Base-by-base conservation (phyloP, 2,797 vertebrate species). In the Echeneis naucrates region DNA sequence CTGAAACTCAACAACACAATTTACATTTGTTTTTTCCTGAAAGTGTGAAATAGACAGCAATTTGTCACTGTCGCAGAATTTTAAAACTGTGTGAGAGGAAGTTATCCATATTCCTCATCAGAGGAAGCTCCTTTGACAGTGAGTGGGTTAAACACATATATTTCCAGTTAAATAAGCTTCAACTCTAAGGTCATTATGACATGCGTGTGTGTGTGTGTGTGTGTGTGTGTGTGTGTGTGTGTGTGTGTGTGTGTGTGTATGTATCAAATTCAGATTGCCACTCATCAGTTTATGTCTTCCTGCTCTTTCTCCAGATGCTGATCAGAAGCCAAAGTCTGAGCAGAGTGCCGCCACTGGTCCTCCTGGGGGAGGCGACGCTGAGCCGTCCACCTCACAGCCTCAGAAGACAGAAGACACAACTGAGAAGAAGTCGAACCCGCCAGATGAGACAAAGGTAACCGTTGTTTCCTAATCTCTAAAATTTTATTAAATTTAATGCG, bases 351-450 rank as follows among this genome's bases (percentile, higher is more conserved):
- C 55, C 14, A 47, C 58, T 12, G 62, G 23, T 4, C 27, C 86
- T 64, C 26, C 83, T 23, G 81, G 44, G 32, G 56, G 57, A 19
- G 71, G 74, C 16, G 54, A 58, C 12, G 79, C 50, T 1, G 78
- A 89, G 58, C 85, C 87, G 4, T 91, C 90, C 40, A 90, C 92
- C 68, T 91, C 92, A 3, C 85, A 89, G 75, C 84, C 81, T 42
- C 57, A 63, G 1, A 68, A 64, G 60, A 59, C 63, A 0, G 81
- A 86, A 13, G 77, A 80, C 32, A 57, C 21, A 6, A 13, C 53
- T 0, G 75, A 67, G 66, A 76, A 73, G 62, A 38, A 12, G 7
- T 9, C 50, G 0, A 63, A 74, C 0, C 59, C 23, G 24, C 58
- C 57, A 1, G 77, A 77, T 0, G 55, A 72, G 47, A 61, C 86